Base-by-base conservation (phyloP, 1,140 invertebrate species). In the roundworm (Caenorhabditis elegans) region DNA sequence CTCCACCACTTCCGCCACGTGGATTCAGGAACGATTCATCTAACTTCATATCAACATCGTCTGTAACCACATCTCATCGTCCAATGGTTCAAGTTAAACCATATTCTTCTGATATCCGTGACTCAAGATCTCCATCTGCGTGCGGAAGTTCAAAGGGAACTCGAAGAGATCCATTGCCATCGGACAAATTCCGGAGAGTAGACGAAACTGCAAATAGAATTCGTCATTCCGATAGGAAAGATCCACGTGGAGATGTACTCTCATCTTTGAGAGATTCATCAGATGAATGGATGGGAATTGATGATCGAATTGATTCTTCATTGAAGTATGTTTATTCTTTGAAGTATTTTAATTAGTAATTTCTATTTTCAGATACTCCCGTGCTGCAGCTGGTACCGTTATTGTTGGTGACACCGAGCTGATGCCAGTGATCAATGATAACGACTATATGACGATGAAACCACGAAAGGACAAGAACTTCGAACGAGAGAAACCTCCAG, bases 381-480 rank as follows among this genome's bases (percentile, higher is more conserved):
- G 78, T 47, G 53, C 51, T 43, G 36, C 78, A 28, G 55, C 51
- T 26, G 34, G 80, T 19, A 34, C 80, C 8, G 28, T 81, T 5
- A 28, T 47, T 26, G 49, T 81, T 15, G 80, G 80, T 19, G 80
- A 81, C 19, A 81, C 80, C 13, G 70, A 70, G 11, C 53, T 81
- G 19, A 76, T 48, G 39, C 82, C 82, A 26, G 82, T 83, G 11
- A 43, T 82, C 48, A 76, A 75, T 51, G 82, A 84, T 48, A 55
- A 81, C 70, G 83, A 84, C 34, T 84, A 84, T 36, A 84, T 84
- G 83, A 84, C 83, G 28, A 84, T 84, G 83, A 77, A 79, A 15
- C 82, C 83, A 19, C 51, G 79, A 31, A 84, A 83, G 28, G 78
- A 65, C 19, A 75, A 39, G n/a, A 70, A n/a, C 8, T 70, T 70